phyloP scores from a whole-genome alignment of 1,140 invertebrate species.

The Drepana arcuata region DNA sequence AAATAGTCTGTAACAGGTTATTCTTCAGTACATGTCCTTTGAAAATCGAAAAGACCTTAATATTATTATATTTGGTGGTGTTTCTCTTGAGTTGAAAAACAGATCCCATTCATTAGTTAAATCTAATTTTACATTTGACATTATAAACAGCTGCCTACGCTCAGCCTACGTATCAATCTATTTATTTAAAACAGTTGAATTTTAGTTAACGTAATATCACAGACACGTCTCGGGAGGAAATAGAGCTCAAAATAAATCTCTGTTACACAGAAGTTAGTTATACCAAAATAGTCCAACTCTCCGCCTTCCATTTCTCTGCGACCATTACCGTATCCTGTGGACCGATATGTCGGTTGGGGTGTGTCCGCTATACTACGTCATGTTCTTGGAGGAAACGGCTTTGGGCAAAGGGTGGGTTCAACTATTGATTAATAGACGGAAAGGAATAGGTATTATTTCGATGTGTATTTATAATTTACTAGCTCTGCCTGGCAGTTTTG shows the following conservation, averaged over 20 bases:
- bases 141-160: not conserved
- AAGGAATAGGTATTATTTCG: no score
- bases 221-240: constrained; percentile 48
- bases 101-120: not conserved
- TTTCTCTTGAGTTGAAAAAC: not conserved
- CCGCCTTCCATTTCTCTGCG: constrained; percentile 57
- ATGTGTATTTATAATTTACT: no score
- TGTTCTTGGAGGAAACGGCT: no score
- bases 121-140: not conserved
- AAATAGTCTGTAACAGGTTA: no score
- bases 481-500: no score
- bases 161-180: not conserved
- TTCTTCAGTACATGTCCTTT: no score
- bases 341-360: constrained; percentile 31
- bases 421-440: no score
- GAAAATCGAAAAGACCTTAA: no score
- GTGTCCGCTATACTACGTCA: no score
- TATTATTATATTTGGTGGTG: not conserved
- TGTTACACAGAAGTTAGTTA: constrained; percentile 47
- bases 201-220: constrained; percentile 21
- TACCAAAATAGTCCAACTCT: constrained; percentile 59
- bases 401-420: no score
- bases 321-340: constrained; percentile 67
- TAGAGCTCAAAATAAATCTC: constrained; percentile 66
- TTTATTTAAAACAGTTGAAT: constrained; percentile 7